phyloP scores from a whole-genome alignment of 92 coral and sea anemone genomes.

The Porites lobata region DNA sequence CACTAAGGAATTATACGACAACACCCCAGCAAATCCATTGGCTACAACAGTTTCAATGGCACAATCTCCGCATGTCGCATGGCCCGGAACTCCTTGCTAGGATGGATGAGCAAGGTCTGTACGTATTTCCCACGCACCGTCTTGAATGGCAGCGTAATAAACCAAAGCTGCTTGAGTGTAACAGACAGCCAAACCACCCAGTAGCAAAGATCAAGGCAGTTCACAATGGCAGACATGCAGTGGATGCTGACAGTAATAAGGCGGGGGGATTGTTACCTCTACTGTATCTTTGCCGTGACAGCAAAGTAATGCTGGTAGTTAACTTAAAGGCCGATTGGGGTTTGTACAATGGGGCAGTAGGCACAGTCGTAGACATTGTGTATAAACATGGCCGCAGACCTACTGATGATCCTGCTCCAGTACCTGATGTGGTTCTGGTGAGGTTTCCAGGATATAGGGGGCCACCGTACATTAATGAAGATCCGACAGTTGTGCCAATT shows the following conservation, averaged over 20 bases:
- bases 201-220: conserved; percentile 52
- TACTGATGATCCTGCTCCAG: conserved; percentile 20
- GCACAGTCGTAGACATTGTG: conserved; percentile 42
- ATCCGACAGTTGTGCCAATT: conserved; percentile 46
- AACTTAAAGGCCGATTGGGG: conserved; percentile 59
- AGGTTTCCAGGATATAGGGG: conserved; percentile 48
- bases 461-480: conserved; percentile 36
- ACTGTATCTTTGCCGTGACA: conserved; percentile 56
- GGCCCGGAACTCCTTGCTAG: conserved; percentile 28
- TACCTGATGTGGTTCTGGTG: conserved; percentile 43
- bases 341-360: conserved; percentile 56
- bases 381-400: conserved; percentile 35
- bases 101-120: conserved; percentile 62
- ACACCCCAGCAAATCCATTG: conserved; percentile 8
- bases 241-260: conserved; percentile 52
- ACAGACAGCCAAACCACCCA: conserved; percentile 34
- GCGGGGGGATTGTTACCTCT: conserved; percentile 47
- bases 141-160: conserved; percentile 58
- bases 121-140: conserved; percentile 59
- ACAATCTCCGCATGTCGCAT: neutral
- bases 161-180: conserved; percentile 33
- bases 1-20: neutral
- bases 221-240: conserved; percentile 46
- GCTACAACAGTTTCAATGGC: conserved; percentile 33
- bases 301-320: conserved; percentile 45